Percentiles rank a stretch among this genome's conserved stretches.
phyloP scores from a whole-genome alignment of 1,140 invertebrate species.

The Aporrectodea caliginosa region DNA sequence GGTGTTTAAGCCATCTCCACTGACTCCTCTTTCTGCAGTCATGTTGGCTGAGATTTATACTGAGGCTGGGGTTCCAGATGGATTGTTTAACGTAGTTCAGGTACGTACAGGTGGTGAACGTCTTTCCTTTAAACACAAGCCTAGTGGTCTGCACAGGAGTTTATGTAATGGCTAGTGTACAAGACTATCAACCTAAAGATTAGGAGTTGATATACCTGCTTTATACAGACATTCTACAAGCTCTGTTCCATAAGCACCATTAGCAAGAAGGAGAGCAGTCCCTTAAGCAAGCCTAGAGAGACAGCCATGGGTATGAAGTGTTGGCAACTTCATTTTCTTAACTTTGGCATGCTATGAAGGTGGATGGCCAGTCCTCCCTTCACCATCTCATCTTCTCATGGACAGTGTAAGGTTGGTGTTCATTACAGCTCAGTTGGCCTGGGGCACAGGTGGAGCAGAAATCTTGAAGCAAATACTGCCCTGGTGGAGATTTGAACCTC shows the following conservation, averaged over 20 bases:
- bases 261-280: not conserved
- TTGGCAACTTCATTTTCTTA: no score
- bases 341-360: no score
- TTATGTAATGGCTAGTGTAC: not conserved
- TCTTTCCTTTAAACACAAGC: not conserved
- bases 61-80: constrained; percentile 59
- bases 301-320: no score
- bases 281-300: not conserved
- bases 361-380: no score
- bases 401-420: no score
- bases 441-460: no score
- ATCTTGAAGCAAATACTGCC: no score
- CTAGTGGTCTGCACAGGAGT: not conserved
- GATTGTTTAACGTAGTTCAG: constrained; percentile 61
- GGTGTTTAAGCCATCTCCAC: constrained; percentile 61
- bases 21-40: constrained; percentile 60
- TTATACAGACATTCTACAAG: not conserved
- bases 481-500: no score
- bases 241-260: not conserved
- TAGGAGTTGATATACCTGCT: not conserved
- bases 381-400: no score
- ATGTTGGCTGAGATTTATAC: constrained; percentile 59
- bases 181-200: not conserved
- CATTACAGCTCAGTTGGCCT: no score
- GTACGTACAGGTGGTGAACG: constrained; percentile 39